phyloP scores from a whole-genome alignment of 1,140 invertebrate species.

The Hirudo medicinalis region DNA sequence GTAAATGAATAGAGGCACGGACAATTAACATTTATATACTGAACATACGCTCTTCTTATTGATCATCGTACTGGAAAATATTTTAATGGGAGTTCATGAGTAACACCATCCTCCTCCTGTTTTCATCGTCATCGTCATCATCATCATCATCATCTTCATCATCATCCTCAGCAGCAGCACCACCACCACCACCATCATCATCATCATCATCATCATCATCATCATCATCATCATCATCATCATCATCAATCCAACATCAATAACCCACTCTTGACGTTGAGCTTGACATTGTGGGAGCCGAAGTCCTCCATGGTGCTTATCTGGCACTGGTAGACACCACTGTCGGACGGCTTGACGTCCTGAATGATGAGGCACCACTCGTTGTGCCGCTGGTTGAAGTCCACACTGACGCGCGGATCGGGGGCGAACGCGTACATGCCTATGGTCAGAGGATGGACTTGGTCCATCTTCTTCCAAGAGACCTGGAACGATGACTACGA shows the following conservation, averaged over 20 bases:
- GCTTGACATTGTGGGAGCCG: conserved; percentile 18
- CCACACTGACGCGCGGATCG: conserved; percentile 21
- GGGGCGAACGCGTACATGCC: conserved; percentile 22
- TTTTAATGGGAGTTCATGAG: background rate
- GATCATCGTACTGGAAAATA: background rate
- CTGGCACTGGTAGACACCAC: conserved; percentile 23
- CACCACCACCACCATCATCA: background rate
- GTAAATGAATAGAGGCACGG: background rate
- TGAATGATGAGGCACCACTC: conserved; percentile 25
- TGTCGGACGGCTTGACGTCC: conserved; percentile 21
- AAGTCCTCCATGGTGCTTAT: conserved; percentile 20
- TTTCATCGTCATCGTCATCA: background rate
- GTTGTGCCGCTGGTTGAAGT: conserved; percentile 17
- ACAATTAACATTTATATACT: background rate
- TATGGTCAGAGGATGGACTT: conserved; percentile 23
- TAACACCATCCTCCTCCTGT: background rate
- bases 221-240: conserved; percentile 13
- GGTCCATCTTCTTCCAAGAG: conserved; percentile 19
- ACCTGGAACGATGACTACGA: conserved; percentile 12
- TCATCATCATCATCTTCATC: background rate
- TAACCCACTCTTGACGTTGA: conserved; percentile 23
- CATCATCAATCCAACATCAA: background rate
- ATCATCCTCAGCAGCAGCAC: background rate
- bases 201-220: conserved; percentile 7
- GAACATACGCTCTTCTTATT: background rate